These are phyloP conservation scores for Eupithecia dodoneata DNA, from an alignment of 2,888 invertebrate genomes.

Conservation along the genomic window DNA sequence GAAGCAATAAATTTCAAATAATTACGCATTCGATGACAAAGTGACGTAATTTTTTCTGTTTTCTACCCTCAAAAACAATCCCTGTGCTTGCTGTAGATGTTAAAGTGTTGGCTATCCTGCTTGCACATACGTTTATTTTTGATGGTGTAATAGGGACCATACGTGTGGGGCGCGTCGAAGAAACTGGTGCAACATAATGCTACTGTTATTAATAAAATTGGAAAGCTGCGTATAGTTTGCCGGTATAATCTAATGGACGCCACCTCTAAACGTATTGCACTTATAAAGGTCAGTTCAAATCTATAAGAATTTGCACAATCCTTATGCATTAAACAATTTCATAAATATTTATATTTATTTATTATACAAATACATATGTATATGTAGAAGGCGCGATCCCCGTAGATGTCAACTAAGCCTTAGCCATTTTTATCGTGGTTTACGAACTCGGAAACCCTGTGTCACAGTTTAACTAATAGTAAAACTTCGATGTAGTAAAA, in stretches of 20 bases:
- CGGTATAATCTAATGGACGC: neutral
- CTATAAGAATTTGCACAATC: slow-evolving; percentile 10
- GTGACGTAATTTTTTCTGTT: no score
- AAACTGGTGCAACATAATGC: no score
- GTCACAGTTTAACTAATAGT: neutral
- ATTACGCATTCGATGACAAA: no score
- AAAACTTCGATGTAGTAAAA: neutral
- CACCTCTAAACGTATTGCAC: neutral
- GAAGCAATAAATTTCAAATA: no score
- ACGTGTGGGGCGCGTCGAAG: neutral
- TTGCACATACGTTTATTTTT: neutral
- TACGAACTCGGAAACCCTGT: neutral
- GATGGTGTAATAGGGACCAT: neutral
- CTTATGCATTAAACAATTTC: neutral
- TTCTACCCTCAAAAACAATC: no score
- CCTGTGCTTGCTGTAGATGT: neutral
- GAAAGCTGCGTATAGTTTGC: neutral
- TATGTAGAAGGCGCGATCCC: neutral
- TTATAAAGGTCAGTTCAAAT: slow-evolving; percentile 26
- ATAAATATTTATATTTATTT: neutral
- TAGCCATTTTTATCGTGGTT: neutral
- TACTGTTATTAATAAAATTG: neutral
- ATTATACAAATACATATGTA: neutral
- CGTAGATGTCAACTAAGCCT: neutral
- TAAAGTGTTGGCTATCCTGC: neutral